Evolutionary conservation across 2,888 invertebrate genomes (phyloP), one percentile per base, ranked within the genome.

Genomic region (Conops quadrifasciatus): DNA sequence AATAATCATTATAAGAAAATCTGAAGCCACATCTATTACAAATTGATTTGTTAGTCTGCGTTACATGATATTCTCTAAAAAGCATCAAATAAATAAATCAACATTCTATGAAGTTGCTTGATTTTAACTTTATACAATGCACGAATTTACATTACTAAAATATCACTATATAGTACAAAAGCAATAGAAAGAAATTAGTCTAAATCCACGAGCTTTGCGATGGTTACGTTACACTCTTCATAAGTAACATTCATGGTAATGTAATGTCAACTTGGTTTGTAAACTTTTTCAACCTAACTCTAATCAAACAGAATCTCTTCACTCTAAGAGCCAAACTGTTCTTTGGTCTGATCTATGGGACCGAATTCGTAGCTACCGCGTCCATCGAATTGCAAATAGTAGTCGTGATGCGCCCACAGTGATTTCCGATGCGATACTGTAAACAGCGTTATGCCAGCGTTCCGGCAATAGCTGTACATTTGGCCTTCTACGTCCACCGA

Each of bases 351-450:
- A 81, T 95, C 94, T 78, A 98, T 98, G 67, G 90, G 89, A 70
- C 91, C 92, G 86, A 96, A 98, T 76, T 93, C 92, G 85, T 93
- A 98, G 2, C 90, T 88, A 65, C 98, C 98, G 78, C 96, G 90
- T 0, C 98, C 98, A 88, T 98, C 98, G 92, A 98, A 96, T 84
- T 95, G 94, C 71, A 98, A 88, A 82, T 93, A 97, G 87, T 93
- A 97, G 88, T 98, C 97, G 87, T 98, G 98, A 86, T 98, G 96
- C 83, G 92, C 92, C 98, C 98, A 97, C n/a, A 98, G 88, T 0
- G 97, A 97, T 84, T 96, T 95, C 77, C 98, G 90, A 86, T 99
- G 99, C 0, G 97, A 97, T 36, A 99, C 98, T 0, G 98, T 99
- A 86, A 99, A 95, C 45, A 99, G 88, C 0, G 98, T 96, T 82